These are phyloP conservation scores for Eueremaeus valkanovi DNA, from an alignment of 2,888 invertebrate genomes.

Conservation along the genomic window DNA sequence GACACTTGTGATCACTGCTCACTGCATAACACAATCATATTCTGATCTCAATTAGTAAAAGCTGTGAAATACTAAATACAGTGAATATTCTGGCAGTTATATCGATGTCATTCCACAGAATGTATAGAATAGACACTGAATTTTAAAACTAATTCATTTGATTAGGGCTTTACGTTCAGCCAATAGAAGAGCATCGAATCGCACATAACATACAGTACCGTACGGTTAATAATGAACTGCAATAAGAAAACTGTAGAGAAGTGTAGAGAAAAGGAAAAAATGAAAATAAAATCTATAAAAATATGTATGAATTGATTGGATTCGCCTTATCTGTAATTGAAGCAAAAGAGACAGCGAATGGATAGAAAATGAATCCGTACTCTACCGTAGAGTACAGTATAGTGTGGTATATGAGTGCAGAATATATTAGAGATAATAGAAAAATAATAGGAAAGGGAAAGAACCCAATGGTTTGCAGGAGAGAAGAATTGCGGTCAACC, in stretches of 20 bases:
- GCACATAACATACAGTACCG: not conserved
- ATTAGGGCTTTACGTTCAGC: not conserved
- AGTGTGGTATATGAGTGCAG: too few species aligned
- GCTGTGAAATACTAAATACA: not conserved
- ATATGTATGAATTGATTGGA: too few species aligned
- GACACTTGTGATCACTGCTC: not conserved
- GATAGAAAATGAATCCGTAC: too few species aligned
- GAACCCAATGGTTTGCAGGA: too few species aligned
- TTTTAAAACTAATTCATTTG: not conserved
- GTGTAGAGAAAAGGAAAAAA: not conserved
- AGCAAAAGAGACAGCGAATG: too few species aligned
- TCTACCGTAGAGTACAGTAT: too few species aligned
- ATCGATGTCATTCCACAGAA: not conserved
- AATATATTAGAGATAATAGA: too few species aligned
- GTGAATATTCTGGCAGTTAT: not conserved
- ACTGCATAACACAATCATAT: not conserved
- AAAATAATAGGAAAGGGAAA: too few species aligned
- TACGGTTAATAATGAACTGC: not conserved
- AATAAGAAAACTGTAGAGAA: not conserved
- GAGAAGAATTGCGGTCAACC: too few species aligned
- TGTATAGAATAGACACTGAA: not conserved
- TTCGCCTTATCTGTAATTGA: too few species aligned
- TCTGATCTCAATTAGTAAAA: not conserved
- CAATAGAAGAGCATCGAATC: not conserved
- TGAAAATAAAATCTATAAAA: too few species aligned